Evolutionary conservation across 2,888 invertebrate genomes (phyloP), one percentile per base, ranked within the genome.

Genomic region (Brachylomia viminalis): DNA sequence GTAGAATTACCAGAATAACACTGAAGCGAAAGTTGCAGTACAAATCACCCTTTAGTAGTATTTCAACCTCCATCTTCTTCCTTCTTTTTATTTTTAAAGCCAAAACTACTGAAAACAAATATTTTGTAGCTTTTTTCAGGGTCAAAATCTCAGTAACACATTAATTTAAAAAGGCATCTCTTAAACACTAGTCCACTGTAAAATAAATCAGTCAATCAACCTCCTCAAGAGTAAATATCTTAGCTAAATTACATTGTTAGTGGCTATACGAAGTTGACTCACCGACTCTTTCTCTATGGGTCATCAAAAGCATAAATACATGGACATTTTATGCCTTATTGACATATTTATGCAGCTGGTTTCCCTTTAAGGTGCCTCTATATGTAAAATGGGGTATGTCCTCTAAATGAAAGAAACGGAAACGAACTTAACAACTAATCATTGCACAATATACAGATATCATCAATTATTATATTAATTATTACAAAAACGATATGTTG

Each of bases 371-470:
- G 78, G 82, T 86, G 86, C 89, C 87, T 90, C 88, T 87, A 86
- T 72, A 27, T 87, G 86, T 89, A 88, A 89, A 89, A 88, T 74
- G 80, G 75, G 89, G 90, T 89, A 89, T 92, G 92, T 92, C 93
- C 93, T 93, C 87, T 89, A 87, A 72, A 87, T 86, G 80, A 90
- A 83, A 83, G 76, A 83, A 87, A 88, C 82, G 77, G 84, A 87
- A 89, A 85, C 77, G 66, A 87, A 88, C 86, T 86, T 87, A 88
- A 65, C 5, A 88, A 88, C 86, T 91, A 92, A 90, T 81, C 87
- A 91, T 92, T 92, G 90, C 92, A 93, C 92, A 91, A 93, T 93
- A 93, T 92, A 93, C 93, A 93, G 83, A 92, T 88, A 92, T 84
- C 67, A 89, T 87, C 83, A 87, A 86, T 81, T 80, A 87, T 85